These are phyloP conservation scores for Nothura maculosa DNA, from an alignment of 2,797 vertebrate species.

Conservation along the genomic window DNA sequence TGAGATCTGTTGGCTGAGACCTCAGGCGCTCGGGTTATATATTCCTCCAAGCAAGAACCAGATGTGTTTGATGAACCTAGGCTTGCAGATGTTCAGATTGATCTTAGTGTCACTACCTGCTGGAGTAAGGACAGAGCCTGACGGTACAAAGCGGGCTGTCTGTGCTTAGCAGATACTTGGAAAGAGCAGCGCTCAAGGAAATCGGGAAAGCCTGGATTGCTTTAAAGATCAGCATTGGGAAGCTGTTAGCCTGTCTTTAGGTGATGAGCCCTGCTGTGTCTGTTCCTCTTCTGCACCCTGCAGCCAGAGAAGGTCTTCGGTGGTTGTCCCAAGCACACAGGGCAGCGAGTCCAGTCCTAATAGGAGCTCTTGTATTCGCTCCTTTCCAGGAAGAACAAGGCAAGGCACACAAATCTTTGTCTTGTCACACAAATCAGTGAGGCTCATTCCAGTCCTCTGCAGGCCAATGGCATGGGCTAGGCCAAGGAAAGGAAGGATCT, in stretches of 20 bases:
- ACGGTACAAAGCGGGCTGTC: rapidly evolving
- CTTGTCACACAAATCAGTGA: background rate
- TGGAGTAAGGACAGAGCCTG: background rate
- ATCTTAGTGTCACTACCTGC: background rate
- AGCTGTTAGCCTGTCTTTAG: background rate
- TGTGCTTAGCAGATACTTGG: background rate
- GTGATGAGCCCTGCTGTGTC: rapidly evolving
- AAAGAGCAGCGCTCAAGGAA: rapidly evolving
- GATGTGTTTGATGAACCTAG: rapidly evolving
- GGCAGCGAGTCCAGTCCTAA: background rate
- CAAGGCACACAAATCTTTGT: background rate
- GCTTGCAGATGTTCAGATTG: background rate
- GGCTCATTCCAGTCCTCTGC: background rate
- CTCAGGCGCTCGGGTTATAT: background rate
- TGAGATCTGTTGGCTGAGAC: background rate
- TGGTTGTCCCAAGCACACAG: rapidly evolving
- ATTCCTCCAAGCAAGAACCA: background rate
- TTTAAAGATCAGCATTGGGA: background rate
- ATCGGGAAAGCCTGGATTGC: background rate
- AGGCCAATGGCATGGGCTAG: background rate
- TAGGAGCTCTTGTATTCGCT: background rate
- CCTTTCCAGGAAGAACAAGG: background rate
- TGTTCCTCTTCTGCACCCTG: background rate
- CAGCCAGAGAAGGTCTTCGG: background rate
- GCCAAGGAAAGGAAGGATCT: background rate